Conservation (phyloP, 1,140 invertebrate genomes). For the Eulimnadia texana region DNA sequence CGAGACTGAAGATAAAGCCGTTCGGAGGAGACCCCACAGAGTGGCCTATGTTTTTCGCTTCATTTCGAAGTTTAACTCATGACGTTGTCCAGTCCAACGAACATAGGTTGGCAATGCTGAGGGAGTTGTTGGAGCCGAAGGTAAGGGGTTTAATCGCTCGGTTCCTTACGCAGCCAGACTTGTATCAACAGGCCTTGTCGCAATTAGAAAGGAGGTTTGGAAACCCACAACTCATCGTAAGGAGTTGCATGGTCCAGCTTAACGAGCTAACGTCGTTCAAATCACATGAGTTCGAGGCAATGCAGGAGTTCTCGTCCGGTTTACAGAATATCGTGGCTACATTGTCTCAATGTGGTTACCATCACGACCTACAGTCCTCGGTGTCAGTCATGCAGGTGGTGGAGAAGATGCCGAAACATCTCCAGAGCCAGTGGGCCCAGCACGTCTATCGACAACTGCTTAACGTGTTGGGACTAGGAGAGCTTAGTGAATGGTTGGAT, state of each 20-base stretch:
- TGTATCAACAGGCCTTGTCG: not conserved
- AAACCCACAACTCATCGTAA: not conserved
- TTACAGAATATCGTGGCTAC: not conserved
- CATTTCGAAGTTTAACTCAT: slow-evolving; percentile 3
- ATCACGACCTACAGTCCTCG: not conserved
- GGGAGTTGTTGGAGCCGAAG: not conserved
- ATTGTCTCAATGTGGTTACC: not conserved
- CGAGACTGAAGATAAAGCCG: not conserved
- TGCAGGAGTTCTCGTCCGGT: not conserved
- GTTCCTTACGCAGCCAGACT: not conserved
- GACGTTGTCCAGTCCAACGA: not conserved
- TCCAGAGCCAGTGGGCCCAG: not conserved
- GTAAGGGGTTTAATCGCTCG: not conserved
- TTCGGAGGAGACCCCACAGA: slow-evolving; percentile 4
- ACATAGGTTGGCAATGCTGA: not conserved
- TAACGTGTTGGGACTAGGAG: not conserved
- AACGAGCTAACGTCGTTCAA: not conserved
- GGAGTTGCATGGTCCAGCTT: not conserved
- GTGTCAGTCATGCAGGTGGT: not conserved
- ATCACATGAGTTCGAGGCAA: not conserved
- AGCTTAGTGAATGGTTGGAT: not conserved
- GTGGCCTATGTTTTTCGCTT: slow-evolving; percentile 9
- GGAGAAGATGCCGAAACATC: not conserved
- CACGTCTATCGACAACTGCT: not conserved
- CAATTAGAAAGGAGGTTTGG: not conserved